Percentiles rank a stretch among this genome's conserved stretches.
These are phyloP conservation scores for Chaetodon auriga DNA, from an alignment of 2,113 vertebrate genomes.

Conservation along the genomic window DNA sequence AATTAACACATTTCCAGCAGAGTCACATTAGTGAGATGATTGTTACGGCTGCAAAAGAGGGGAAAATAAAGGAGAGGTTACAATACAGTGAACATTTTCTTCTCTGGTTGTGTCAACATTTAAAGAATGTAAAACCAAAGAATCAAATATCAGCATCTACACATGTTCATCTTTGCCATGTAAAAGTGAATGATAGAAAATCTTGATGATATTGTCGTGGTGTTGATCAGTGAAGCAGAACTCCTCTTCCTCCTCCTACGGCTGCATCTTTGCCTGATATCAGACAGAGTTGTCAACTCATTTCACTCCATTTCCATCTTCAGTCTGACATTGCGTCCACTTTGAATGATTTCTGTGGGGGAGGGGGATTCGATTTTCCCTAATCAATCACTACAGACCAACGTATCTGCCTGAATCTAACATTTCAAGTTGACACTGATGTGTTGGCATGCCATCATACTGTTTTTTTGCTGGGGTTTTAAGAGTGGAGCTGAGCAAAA, in stretches of 20 bases:
- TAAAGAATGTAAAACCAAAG: constrained; percentile 3
- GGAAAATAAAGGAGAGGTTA: background rate
- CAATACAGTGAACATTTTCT: background rate
- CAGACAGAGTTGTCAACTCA: too few species aligned
- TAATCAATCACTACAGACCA: too few species aligned
- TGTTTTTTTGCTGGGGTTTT: too few species aligned
- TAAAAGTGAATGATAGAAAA: background rate
- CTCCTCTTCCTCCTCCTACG: background rate
- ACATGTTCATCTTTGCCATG: background rate
- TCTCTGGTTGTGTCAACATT: constrained; percentile 20
- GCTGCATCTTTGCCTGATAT: too few species aligned
- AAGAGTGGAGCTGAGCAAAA: too few species aligned
- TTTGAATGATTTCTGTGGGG: too few species aligned
- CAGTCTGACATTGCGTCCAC: too few species aligned
- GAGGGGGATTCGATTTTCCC: too few species aligned
- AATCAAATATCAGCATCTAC: background rate
- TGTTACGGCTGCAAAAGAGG: background rate
- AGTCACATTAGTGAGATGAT: background rate
- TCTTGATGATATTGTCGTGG: background rate
- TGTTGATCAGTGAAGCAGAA: background rate
- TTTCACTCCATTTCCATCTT: too few species aligned
- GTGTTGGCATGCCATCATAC: too few species aligned
- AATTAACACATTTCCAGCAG: background rate
- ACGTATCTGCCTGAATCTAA: too few species aligned
- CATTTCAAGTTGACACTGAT: too few species aligned